Base-by-base conservation (phyloP, 2,888 invertebrate species). In the Coenonympha glycerion region DNA sequence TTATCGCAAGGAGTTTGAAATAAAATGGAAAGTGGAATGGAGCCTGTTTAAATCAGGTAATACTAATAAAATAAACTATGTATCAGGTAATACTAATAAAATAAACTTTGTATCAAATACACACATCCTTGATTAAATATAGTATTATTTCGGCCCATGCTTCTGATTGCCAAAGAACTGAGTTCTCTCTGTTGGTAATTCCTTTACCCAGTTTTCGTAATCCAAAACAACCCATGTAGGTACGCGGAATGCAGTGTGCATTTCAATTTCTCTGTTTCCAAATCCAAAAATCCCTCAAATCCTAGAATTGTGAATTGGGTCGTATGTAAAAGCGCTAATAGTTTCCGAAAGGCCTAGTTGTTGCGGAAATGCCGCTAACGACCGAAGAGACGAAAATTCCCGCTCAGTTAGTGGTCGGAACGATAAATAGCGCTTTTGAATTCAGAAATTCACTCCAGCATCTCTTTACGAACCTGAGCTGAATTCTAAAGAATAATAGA, bases 401-500 rank as follows among this genome's bases (percentile, higher is more conserved):
- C 5, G 42, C 13, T 19, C 21, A 42, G 18, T 42, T 28, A 41
- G 28, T 41, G 41, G 41, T 8, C n/a, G 42, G 11, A 28, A 19
- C 31, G 42, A 42, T 31, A 42, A 42, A 19, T 40, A 48, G 31
- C 19, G 47, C 40, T 48, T 48, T 40, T 22, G 39, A 40, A 47
- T 31, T n/a, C n/a, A n/a, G n/a, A n/a, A n/a, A n/a, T n/a, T 33
- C 15, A 21, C 15, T 42, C 37, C 28, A 21, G 21, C 42, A 11
- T 28, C 42, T 42, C 41, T 40, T 26, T 40, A 28, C 9, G 26
- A 28, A 40, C 15, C 11, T 42, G 6, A 30, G 30, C 11, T 37
- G 37, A 37, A 36, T 36, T 37, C 11, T 11, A 8, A 6, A 21
- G 36, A 36, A 15, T 22, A 22, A 8, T 37, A 8, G 37, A 9